Percentiles rank a stretch among this genome's conserved stretches.
phyloP scores from a whole-genome alignment of 2,888 invertebrate species.

The Amphipoea lucens region DNA sequence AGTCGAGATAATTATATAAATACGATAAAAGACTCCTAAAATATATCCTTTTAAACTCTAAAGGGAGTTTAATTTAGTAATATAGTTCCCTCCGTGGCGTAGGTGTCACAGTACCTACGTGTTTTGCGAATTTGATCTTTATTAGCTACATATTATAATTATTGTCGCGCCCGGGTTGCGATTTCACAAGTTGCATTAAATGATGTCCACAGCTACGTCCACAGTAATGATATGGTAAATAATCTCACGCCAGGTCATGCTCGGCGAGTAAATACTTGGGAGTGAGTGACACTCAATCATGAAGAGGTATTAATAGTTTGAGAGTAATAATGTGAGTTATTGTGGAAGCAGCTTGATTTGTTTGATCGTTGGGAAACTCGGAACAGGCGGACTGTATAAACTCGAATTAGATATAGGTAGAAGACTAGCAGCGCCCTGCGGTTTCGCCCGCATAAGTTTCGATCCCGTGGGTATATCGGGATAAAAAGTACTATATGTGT shows the following conservation, averaged over 20 bases:
- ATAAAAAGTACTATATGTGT: no score
- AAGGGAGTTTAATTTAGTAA: no score
- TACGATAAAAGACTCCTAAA: no score
- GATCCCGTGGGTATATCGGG: no score
- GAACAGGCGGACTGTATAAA: not conserved
- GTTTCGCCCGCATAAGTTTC: no score
- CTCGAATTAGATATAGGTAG: not conserved
- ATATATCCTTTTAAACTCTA: no score
- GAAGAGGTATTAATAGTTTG: not conserved
- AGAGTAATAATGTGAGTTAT: conserved; percentile 2
- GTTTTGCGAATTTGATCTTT: not conserved
- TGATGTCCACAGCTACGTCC: conserved; percentile 30
- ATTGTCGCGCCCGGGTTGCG: not conserved
- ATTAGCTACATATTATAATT: not conserved
- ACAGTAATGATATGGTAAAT: conserved; percentile 57
- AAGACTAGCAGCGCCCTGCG: no score
- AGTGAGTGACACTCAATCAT: conserved; percentile 29
- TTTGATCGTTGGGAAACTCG: not conserved
- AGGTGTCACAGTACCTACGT: not conserved
- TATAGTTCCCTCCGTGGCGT: no score
- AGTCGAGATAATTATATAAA: no score
- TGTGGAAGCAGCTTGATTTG: not conserved
- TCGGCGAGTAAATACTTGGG: conserved; percentile 36
- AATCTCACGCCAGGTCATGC: conserved; percentile 56
- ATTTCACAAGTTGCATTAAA: conserved; percentile 55